phyloP scores from a whole-genome alignment of 2,888 invertebrate species.

The Oscheius myriophilus region DNA sequence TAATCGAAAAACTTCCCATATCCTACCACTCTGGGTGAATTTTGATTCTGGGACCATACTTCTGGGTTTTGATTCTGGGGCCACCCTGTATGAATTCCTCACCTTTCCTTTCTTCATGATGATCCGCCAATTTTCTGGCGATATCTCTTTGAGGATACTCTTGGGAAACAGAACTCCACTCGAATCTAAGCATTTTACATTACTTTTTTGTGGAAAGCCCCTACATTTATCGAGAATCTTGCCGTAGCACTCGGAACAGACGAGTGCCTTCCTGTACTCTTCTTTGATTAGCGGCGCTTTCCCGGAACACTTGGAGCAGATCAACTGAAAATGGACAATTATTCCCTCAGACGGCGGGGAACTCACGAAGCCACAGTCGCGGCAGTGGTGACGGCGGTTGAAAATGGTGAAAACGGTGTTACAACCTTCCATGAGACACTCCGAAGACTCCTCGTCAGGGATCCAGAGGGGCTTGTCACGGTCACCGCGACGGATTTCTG shows the following conservation, averaged over 20 bases:
- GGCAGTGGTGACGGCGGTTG: conserved; percentile 83
- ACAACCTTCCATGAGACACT: conserved; percentile 81
- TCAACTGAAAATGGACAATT: conserved; percentile 51
- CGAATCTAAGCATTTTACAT: conserved; percentile 38
- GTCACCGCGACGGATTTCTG: conserved; percentile 21
- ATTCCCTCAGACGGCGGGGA: conserved; percentile 72
- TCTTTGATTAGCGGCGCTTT: conserved; percentile 60
- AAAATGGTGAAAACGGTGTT: conserved; percentile 83
- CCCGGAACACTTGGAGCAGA: conserved; percentile 63
- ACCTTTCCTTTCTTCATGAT: conserved; percentile 32
- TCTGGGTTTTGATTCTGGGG: too few species aligned
- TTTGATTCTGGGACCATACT: too few species aligned
- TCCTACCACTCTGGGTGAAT: too few species aligned
- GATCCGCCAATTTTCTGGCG: conserved; percentile 33
- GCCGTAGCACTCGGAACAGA: conserved; percentile 66
- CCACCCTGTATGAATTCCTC: neutral
- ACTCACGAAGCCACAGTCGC: conserved; percentile 83
- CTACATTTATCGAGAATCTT: conserved; percentile 51
- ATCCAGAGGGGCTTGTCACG: conserved; percentile 83
- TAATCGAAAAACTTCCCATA: too few species aligned
- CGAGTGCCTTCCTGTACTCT: conserved; percentile 51
- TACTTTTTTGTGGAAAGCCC: conserved; percentile 16
- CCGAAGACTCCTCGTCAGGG: conserved; percentile 82
- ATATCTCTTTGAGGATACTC: conserved; percentile 31
- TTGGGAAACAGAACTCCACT: conserved; percentile 53